Conservation (phyloP, 2,888 invertebrate species). For the Drosophila pseudotakahashii region DNA sequence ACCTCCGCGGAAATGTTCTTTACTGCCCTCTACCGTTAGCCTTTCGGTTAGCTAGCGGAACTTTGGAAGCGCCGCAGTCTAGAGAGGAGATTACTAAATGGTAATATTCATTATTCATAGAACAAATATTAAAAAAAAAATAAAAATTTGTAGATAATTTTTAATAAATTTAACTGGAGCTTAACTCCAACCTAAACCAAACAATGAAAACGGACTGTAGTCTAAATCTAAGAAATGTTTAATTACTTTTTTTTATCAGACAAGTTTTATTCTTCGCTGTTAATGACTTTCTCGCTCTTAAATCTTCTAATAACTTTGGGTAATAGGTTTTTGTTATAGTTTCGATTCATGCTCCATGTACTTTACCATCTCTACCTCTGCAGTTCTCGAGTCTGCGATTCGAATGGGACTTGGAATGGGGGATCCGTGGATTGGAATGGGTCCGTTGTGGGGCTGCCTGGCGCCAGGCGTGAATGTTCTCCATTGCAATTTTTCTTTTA, state of each 20-base stretch:
- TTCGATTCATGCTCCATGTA: neutral
- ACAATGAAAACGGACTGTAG: too few species aligned
- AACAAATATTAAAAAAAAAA: too few species aligned
- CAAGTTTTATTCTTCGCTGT: too few species aligned
- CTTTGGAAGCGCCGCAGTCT: neutral
- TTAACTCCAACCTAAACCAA: too few species aligned
- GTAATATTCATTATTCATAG: too few species aligned
- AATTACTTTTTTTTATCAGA: neutral
- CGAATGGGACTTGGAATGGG: slow-evolving; percentile 12
- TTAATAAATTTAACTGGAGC: too few species aligned
- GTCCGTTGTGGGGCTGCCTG: slow-evolving; percentile 47
- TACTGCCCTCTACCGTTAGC: slow-evolving; percentile 19
- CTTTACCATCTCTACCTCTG: slow-evolving; percentile 19
- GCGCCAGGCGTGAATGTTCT: slow-evolving; percentile 77
- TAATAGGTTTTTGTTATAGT: neutral
- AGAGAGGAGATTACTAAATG: neutral
- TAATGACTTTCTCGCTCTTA: neutral
- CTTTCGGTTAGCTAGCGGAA: slow-evolving; percentile 19
- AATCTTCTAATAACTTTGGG: neutral
- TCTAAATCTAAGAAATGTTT: neutral
- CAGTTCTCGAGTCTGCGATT: slow-evolving; percentile 2
- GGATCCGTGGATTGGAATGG: slow-evolving; percentile 10
- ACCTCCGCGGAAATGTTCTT: slow-evolving; percentile 27
- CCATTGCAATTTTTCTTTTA: slow-evolving; percentile 64
- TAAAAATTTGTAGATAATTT: too few species aligned